Conservation (phyloP, 2,113 vertebrate species). For the Gobiocypris rarus region DNA sequence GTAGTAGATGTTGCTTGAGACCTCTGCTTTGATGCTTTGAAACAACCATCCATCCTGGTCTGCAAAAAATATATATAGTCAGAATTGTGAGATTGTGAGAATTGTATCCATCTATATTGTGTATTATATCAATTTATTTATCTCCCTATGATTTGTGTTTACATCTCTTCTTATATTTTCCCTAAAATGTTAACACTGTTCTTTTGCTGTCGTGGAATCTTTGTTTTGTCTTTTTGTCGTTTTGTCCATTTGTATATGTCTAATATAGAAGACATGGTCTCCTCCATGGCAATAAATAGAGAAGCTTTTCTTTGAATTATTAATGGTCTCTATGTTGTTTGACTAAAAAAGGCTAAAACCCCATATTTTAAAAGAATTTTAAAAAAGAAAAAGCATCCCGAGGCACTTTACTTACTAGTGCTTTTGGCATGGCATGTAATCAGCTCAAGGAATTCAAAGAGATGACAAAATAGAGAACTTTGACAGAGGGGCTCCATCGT, state of each 20-base stretch:
- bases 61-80: too few relatives aligned
- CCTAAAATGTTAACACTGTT: too few relatives aligned
- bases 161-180: too few relatives aligned
- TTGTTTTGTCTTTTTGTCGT: not conserved
- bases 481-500: not conserved
- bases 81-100: too few relatives aligned
- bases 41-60: not conserved
- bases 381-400: not conserved
- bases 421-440: not conserved
- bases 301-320: not conserved
- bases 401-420: not conserved
- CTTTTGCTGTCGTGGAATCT: too few relatives aligned
- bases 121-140: too few relatives aligned
- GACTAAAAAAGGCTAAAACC: not conserved
- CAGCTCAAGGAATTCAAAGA: not conserved
- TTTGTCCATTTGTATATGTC: not conserved
- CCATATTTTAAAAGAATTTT: not conserved
- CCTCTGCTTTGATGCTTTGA: not conserved
- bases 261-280: not conserved
- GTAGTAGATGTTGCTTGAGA: conserved; percentile 12
- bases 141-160: not conserved
- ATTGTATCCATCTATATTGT: too few relatives aligned
- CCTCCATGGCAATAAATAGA: not conserved
- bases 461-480: conserved; percentile 23
- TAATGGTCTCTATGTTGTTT: not conserved